phyloP scores from a whole-genome alignment of 2,888 invertebrate genomes.

The Boloria euphrosyne region DNA sequence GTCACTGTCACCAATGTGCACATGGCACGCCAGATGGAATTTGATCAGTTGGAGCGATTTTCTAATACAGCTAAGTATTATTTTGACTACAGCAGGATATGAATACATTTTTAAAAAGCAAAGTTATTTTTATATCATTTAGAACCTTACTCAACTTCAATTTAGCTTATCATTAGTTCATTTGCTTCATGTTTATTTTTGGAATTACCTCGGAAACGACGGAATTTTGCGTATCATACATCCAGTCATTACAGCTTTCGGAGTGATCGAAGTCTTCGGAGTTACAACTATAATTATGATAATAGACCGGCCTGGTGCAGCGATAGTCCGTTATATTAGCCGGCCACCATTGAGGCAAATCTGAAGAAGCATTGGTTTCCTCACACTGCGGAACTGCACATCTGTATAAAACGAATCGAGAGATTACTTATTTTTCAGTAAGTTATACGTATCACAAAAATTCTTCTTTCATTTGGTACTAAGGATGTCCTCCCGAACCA shows the following conservation, averaged over 20 bases:
- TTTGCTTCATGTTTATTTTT: too few relatives aligned
- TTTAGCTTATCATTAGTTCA: too few relatives aligned
- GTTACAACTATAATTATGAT: slow-evolving; percentile 41
- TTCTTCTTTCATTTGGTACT: not conserved
- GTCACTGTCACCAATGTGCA: too few relatives aligned
- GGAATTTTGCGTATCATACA: slow-evolving; percentile 30
- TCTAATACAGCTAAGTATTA: too few relatives aligned
- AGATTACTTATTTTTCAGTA: not conserved
- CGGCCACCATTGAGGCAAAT: slow-evolving; percentile 29
- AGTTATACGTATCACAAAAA: not conserved
- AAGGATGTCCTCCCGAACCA: too few relatives aligned
- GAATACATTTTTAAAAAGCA: too few relatives aligned
- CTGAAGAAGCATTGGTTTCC: not conserved
- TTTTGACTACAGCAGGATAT: too few relatives aligned
- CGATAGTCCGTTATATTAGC: slow-evolving; percentile 17
- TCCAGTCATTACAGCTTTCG: slow-evolving; percentile 27
- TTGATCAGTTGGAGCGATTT: too few relatives aligned
- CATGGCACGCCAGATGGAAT: too few relatives aligned
- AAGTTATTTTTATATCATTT: too few relatives aligned
- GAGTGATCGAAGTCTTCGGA: slow-evolving; percentile 4
- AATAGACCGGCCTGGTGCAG: slow-evolving; percentile 25
- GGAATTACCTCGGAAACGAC: slow-evolving; percentile 33
- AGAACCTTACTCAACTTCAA: too few relatives aligned
- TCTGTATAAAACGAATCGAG: slow-evolving; percentile 7
- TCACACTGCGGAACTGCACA: slow-evolving; percentile 34